Evolutionary conservation across 2,888 invertebrate species (phyloP).

Genomic region (Empis stercorea): DNA sequence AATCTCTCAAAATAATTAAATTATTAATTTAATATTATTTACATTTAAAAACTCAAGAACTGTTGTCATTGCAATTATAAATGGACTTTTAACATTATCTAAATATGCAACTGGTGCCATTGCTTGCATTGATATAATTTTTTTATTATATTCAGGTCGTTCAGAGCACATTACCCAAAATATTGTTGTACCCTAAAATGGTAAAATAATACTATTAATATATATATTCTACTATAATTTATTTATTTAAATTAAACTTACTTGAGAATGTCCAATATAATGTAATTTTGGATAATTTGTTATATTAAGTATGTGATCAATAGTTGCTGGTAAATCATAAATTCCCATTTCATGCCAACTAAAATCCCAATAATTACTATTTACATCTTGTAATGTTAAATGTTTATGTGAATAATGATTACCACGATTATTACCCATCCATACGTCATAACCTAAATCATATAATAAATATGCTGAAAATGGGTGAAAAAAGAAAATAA

Average conservation of each 20-base stretch:
- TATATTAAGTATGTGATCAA: constrained; percentile 42
- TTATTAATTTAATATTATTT: neutral
- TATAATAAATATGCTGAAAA: constrained; percentile 34
- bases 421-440: constrained; percentile 53
- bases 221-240: too few species aligned
- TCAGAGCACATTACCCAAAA: constrained; percentile 37
- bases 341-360: constrained; percentile 59
- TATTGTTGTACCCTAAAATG: constrained; percentile 37
- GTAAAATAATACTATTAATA: constrained; percentile 35
- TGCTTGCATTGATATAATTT: constrained; percentile 34
- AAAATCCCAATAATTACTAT: constrained; percentile 41
- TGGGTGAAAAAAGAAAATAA: too few species aligned
- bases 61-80: constrained; percentile 23
- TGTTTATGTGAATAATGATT: constrained; percentile 47
- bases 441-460: constrained; percentile 41
- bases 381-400: constrained; percentile 38
- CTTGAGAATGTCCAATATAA: constrained; percentile 59
- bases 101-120: constrained; percentile 43
- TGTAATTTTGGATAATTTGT: constrained; percentile 39
- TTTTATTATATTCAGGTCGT: constrained; percentile 35
- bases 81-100: constrained; percentile 32
- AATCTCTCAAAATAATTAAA: neutral
- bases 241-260: too few species aligned
- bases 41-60: constrained; percentile 17
- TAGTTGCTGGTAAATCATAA: constrained; percentile 52